These are phyloP conservation scores for Pseudobourletiella spinata DNA, from an alignment of 1,140 invertebrate genomes.

Conservation along the genomic window DNA sequence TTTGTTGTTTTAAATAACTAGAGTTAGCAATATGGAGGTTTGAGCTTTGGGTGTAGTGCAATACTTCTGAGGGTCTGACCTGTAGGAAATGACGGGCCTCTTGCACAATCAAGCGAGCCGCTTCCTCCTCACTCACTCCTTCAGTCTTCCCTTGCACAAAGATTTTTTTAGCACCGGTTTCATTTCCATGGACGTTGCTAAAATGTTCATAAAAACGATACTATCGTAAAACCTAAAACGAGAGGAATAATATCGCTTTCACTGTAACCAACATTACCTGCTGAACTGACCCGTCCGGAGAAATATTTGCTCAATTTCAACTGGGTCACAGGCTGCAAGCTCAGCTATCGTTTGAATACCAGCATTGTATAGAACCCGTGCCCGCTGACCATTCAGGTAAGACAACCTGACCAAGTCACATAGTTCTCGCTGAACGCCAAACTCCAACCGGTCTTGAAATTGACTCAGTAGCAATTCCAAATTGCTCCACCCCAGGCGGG, in stretches of 20 bases:
- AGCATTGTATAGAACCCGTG: constrained; percentile 71
- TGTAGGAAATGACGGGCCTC: constrained; percentile 66
- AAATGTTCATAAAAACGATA: too few species aligned
- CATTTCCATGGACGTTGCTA: constrained; percentile 20
- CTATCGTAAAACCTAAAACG: too few species aligned
- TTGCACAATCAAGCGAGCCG: constrained; percentile 64
- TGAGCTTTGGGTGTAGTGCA: too few species aligned
- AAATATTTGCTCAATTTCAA: constrained; percentile 65
- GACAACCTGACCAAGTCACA: constrained; percentile 81
- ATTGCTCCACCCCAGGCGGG: constrained; percentile 83
- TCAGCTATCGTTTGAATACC: constrained; percentile 69
- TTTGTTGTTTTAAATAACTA: too few species aligned
- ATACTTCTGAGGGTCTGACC: constrained; percentile 36
- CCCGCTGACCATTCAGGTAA: constrained; percentile 71
- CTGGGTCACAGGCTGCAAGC: constrained; percentile 61
- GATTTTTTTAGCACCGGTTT: constrained; percentile 47
- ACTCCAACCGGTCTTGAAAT: constrained; percentile 87
- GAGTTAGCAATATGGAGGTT: too few species aligned
- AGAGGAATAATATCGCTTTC: too few species aligned
- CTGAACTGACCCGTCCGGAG: constrained; percentile 72
- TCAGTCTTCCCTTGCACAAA: constrained; percentile 69
- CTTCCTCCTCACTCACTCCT: constrained; percentile 69
- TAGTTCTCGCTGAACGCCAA: constrained; percentile 86
- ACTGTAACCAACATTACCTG: too few species aligned
- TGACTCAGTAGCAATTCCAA: constrained; percentile 80